Conservation (phyloP, 92 coral and sea anemone genomes). For the Metridium senile region DNA sequence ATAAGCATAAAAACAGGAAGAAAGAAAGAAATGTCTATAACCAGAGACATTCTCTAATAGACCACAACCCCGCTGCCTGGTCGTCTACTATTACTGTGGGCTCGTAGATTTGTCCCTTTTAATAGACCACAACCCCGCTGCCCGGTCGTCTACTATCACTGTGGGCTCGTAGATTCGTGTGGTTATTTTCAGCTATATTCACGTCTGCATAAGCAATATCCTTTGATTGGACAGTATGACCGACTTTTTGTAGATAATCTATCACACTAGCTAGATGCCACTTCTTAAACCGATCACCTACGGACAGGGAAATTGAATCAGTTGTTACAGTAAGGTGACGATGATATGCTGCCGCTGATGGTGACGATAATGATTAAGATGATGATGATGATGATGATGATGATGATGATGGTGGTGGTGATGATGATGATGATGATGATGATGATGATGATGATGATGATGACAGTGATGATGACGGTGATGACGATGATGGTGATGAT, state of each 20-base stretch:
- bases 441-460: too few relatives aligned
- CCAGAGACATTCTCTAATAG: too few relatives aligned
- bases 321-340: background rate
- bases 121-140: background rate
- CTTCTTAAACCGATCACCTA: constrained; percentile 59
- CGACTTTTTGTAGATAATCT: constrained; percentile 47
- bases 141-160: constrained; percentile 75
- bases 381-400: too few relatives aligned
- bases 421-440: too few relatives aligned
- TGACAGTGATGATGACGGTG: too few relatives aligned
- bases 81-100: constrained; percentile 85
- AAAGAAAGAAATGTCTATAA: too few relatives aligned
- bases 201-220: constrained; percentile 56
- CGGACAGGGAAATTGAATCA: background rate
- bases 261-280: constrained; percentile 23
- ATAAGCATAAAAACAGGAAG: too few relatives aligned
- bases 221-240: constrained; percentile 54
- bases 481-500: too few relatives aligned
- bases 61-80: constrained; percentile 1
- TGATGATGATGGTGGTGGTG: too few relatives aligned
- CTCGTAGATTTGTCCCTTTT: constrained; percentile 51
- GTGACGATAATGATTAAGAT: too few relatives aligned
- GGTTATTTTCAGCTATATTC: constrained; percentile 71
- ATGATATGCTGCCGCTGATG: background rate
- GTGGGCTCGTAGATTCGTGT: constrained; percentile 68